These are phyloP conservation scores for Parelbella ahira DNA, from an alignment of 2,888 invertebrate species.

Conservation along the genomic window DNA sequence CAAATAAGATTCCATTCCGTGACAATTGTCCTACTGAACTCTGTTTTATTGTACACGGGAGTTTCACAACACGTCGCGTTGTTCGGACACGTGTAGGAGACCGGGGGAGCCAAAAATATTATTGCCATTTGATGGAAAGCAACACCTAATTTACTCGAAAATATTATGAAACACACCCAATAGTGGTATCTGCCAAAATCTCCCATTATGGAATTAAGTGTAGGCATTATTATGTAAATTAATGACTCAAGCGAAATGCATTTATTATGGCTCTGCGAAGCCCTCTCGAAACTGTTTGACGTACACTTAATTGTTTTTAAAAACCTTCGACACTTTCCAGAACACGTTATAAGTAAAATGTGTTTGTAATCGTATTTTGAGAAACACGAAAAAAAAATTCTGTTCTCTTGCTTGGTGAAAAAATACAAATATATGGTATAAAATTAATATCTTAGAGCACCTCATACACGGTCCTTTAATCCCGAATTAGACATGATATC, in stretches of 20 bases:
- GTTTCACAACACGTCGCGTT: slow-evolving; percentile 67
- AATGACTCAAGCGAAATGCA: no score
- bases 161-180: slow-evolving; percentile 60
- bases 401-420: no score
- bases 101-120: slow-evolving; percentile 71
- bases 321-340: no score
- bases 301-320: no score
- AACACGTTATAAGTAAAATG: no score
- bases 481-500: no score
- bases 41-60: slow-evolving; percentile 80
- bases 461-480: no score
- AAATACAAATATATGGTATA: no score
- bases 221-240: slow-evolving; percentile 13
- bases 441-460: no score
- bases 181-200: slow-evolving; percentile 59
- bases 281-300: no score
- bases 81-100: slow-evolving; percentile 47
- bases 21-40: slow-evolving; percentile 84
- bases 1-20: slow-evolving; percentile 89
- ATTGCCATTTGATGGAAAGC: slow-evolving; percentile 76
- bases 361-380: background rate
- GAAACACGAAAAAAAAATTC: no score
- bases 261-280: no score
- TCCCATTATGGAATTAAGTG: slow-evolving; percentile 60
- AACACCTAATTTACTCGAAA: slow-evolving; percentile 68